Evolutionary conservation across 2,888 invertebrate species (phyloP).

Genomic region (Macrosiphum euphorbiae): DNA sequence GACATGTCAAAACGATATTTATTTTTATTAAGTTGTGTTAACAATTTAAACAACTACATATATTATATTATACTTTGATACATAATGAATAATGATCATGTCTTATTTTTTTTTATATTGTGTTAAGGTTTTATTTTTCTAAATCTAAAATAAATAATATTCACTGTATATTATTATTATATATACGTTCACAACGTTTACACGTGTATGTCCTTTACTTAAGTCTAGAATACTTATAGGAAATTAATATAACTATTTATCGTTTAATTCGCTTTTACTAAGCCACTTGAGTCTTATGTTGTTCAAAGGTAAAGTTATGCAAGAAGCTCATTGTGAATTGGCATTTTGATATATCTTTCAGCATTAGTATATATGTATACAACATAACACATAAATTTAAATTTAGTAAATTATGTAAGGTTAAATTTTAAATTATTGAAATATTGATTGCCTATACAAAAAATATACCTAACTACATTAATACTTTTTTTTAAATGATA

Average conservation of each 20-base stretch:
- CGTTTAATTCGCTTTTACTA: neutral
- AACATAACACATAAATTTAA: neutral
- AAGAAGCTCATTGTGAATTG: neutral
- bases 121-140: neutral
- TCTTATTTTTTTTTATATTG: neutral
- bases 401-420: neutral
- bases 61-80: neutral
- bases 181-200: neutral
- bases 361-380: neutral
- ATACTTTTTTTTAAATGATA: neutral
- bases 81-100: too few relatives aligned
- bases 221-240: neutral
- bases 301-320: neutral
- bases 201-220: neutral
- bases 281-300: neutral
- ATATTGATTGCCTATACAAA: neutral
- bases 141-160: neutral
- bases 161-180: neutral
- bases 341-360: conserved; percentile 1
- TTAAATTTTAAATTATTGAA: neutral
- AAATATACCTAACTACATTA: neutral
- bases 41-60: neutral
- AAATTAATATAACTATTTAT: neutral
- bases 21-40: neutral
- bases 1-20: neutral